Percentiles rank a stretch among this genome's conserved stretches.
phyloP scores from a whole-genome alignment of 2,888 invertebrate species.

The Agrochola macilenta region DNA sequence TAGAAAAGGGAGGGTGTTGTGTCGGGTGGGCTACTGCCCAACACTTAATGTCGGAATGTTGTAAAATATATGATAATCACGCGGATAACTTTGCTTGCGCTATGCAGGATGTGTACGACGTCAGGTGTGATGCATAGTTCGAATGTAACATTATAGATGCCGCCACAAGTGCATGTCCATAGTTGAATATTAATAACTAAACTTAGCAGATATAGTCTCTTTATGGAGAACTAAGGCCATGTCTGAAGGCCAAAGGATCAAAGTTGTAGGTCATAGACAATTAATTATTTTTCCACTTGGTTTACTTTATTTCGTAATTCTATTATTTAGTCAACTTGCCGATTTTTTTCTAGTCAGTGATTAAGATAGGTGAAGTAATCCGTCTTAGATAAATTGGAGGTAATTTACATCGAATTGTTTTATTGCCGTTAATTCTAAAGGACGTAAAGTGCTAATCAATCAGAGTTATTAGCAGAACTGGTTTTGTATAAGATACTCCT shows the following conservation, averaged over 20 bases:
- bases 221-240: not conserved
- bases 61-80: too few relatives aligned
- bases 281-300: constrained; percentile 7
- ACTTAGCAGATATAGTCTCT: too few relatives aligned
- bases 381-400: constrained; percentile 15
- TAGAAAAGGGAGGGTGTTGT: too few relatives aligned
- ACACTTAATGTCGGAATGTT: too few relatives aligned
- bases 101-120: too few relatives aligned
- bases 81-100: too few relatives aligned
- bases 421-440: constrained; percentile 39
- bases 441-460: constrained; percentile 23
- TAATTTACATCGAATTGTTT: constrained; percentile 42
- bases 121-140: too few relatives aligned
- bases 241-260: constrained; percentile 22
- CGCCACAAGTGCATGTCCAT: too few relatives aligned
- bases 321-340: not conserved
- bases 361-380: not conserved
- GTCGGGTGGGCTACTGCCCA: too few relatives aligned
- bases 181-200: too few relatives aligned
- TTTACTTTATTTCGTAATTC: constrained; percentile 10
- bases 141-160: too few relatives aligned
- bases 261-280: constrained; percentile 32
- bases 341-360: not conserved
- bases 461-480: not conserved
- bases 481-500: not conserved